These are phyloP conservation scores for Petrocephalus sullivani DNA, from an alignment of 2,797 vertebrate species.

Conservation along the genomic window DNA sequence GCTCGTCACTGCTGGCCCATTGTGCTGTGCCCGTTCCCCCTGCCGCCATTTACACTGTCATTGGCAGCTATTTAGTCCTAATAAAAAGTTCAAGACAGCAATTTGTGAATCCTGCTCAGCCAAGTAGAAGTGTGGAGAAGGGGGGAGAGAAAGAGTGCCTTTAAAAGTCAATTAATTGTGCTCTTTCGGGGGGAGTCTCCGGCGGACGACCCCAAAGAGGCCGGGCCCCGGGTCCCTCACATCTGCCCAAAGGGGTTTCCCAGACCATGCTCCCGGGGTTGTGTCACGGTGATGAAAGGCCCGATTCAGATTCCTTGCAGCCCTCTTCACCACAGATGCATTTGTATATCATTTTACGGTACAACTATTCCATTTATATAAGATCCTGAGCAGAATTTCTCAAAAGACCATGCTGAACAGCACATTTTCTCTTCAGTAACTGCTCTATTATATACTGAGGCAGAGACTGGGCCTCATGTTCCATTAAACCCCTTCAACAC, in stretches of 20 bases:
- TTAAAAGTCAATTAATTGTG: constrained; percentile 72
- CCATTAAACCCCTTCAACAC: constrained; percentile 21
- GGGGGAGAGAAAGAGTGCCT: constrained; percentile 54
- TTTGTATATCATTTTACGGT: constrained; percentile 58
- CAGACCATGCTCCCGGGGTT: constrained; percentile 42
- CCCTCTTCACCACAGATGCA: constrained; percentile 45
- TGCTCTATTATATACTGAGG: constrained; percentile 27
- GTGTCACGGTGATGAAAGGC: constrained; percentile 46
- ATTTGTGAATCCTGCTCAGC: constrained; percentile 70
- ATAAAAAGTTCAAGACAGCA: constrained; percentile 67
- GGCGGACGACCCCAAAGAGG: constrained; percentile 39
- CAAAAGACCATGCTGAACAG: constrained; percentile 31
- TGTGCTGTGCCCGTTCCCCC: constrained; percentile 58
- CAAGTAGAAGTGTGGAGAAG: constrained; percentile 55
- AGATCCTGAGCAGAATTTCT: constrained; percentile 35
- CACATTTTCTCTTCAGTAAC: constrained; percentile 20
- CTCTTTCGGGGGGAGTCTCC: constrained; percentile 43
- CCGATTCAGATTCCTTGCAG: constrained; percentile 45
- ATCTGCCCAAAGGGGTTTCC: constrained; percentile 61
- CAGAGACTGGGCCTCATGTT: constrained; percentile 25
- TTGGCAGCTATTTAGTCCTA: constrained; percentile 66
- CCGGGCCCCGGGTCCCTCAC: constrained; percentile 43
- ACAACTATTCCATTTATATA: constrained; percentile 54
- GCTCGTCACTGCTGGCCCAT: constrained; percentile 50
- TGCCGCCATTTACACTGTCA: constrained; percentile 69